phyloP scores from a whole-genome alignment of 2,888 invertebrate genomes.

The Caenorhabditis sinica region DNA sequence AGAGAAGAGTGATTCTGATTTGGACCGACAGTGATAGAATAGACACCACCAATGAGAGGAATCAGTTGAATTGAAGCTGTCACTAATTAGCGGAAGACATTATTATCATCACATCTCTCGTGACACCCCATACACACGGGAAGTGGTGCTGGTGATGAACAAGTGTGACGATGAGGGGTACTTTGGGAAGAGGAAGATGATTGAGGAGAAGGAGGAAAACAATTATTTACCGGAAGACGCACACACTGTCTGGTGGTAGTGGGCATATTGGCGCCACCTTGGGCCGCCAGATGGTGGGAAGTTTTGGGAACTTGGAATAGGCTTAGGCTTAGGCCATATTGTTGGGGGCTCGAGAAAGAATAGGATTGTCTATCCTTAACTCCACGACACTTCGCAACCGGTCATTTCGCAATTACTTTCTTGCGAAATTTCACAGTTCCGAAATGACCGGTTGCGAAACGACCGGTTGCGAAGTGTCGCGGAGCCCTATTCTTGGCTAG shows the following conservation, averaged over 20 bases:
- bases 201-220: background rate
- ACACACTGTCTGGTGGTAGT: background rate
- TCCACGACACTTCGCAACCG: no score
- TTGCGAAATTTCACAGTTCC: no score
- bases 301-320: background rate
- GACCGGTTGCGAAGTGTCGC: no score
- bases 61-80: background rate
- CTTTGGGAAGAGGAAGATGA: background rate
- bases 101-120: no score
- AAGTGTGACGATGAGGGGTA: background rate
- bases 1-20: constrained; percentile 39
- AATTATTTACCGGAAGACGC: constrained; percentile 46
- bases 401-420: no score
- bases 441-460: no score
- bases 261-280: constrained; percentile 38
- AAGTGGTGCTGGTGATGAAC: background rate
- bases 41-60: constrained; percentile 28
- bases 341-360: no score
- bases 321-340: no score
- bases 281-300: no score
- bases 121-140: background rate
- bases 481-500: no score
- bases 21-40: constrained; percentile 45
- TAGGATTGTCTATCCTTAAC: no score
- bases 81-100: constrained; percentile 23